Conservation (phyloP, 2,113 vertebrate genomes). For the Tringa solitaria region DNA sequence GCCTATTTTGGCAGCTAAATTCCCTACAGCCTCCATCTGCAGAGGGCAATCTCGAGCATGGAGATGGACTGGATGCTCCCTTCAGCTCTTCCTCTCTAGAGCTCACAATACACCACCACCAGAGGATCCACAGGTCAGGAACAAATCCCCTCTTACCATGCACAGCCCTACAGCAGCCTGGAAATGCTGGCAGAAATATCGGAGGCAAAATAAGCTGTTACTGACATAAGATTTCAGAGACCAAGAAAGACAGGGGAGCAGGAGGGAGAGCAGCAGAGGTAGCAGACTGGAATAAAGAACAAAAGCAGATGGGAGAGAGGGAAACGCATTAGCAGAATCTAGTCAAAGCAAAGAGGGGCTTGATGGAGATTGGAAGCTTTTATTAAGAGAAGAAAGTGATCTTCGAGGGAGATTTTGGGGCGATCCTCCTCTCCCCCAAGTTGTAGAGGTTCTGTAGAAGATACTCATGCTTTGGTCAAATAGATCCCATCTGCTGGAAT, state of each 20-base stretch:
- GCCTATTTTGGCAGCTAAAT: neutral
- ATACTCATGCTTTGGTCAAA: neutral
- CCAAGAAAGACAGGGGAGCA: neutral
- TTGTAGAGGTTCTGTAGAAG: neutral
- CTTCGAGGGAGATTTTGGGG: neutral
- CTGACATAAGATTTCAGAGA: neutral
- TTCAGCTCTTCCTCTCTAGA: neutral
- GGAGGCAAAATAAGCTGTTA: neutral
- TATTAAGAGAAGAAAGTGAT: neutral
- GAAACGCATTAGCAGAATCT: neutral
- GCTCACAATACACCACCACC: neutral
- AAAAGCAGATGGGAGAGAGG: neutral
- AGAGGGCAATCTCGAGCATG: neutral
- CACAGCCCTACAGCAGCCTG: neutral
- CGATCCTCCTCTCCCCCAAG: neutral
- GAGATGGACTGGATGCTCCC: neutral
- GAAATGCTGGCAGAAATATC: neutral
- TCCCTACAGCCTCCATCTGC: neutral
- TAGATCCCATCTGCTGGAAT: neutral
- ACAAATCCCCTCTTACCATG: neutral
- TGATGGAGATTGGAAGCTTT: neutral
- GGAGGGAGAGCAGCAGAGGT: neutral
- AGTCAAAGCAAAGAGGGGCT: neutral
- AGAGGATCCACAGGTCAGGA: neutral
- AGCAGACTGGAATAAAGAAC: neutral